These are phyloP conservation scores for Eublepharis macularius DNA, from an alignment of 2,113 vertebrate genomes.

Conservation along the genomic window DNA sequence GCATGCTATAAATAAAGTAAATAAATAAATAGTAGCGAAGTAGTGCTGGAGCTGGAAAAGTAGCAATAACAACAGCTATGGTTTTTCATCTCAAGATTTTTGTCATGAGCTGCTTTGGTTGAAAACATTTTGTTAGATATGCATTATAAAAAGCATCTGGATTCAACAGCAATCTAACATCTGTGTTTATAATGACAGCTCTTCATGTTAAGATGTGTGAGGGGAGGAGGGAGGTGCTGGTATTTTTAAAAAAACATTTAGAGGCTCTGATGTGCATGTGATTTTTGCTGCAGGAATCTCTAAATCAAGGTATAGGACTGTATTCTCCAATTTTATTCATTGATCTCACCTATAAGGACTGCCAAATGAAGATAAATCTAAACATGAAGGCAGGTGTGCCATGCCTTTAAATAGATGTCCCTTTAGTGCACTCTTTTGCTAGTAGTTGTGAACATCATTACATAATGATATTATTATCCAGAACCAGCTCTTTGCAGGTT, in stretches of 20 bases:
- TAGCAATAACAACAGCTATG: too few species aligned
- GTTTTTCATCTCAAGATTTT: not conserved
- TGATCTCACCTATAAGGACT: not conserved
- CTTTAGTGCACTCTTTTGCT: not conserved
- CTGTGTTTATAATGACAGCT: not conserved
- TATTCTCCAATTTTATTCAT: not conserved
- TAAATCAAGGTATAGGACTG: not conserved
- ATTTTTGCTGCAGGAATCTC: not conserved
- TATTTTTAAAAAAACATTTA: not conserved
- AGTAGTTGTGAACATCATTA: constrained; percentile 5
- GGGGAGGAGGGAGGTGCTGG: not conserved
- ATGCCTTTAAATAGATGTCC: not conserved
- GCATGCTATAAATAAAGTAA: too few species aligned
- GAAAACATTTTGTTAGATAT: not conserved
- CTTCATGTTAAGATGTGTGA: too few species aligned
- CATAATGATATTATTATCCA: not conserved
- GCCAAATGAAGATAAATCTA: not conserved
- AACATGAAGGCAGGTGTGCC: not conserved
- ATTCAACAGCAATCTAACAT: not conserved
- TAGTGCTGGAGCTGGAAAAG: too few species aligned
- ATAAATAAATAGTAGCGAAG: too few species aligned
- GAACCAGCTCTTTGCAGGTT: not conserved
- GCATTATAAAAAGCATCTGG: not conserved
- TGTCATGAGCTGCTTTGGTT: not conserved
- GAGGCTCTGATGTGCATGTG: not conserved